phyloP scores from a whole-genome alignment of 1,140 invertebrate species.

The Cyphomyrmex costatus region DNA sequence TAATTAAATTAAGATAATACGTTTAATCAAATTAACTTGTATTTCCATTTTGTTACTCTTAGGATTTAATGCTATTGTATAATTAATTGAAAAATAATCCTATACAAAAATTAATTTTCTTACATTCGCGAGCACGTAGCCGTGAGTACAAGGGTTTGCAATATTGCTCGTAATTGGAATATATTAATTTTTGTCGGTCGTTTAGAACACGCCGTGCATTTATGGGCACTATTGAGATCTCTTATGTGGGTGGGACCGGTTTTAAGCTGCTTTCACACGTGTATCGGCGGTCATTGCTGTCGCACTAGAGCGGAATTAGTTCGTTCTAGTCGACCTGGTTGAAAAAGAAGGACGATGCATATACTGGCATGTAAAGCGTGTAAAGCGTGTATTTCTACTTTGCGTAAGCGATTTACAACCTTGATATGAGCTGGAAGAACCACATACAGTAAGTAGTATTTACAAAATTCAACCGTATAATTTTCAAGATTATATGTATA shows the following conservation, averaged over 20 bases:
- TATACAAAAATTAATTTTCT: conserved; percentile 30
- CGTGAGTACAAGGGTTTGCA: conserved; percentile 33
- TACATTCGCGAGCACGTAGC: neutral
- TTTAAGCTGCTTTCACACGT: conserved; percentile 73
- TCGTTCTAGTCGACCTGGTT: conserved; percentile 55
- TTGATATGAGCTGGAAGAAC: neutral
- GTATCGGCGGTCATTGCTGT: conserved; percentile 36
- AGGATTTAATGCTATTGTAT: neutral
- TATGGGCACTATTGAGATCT: conserved; percentile 26
- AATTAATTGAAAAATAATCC: neutral
- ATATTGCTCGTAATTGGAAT: conserved; percentile 73
- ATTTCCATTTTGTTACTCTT: neutral
- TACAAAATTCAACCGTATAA: neutral
- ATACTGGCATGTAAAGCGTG: neutral
- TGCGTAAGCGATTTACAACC: neutral
- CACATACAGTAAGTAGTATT: neutral
- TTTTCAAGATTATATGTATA: neutral
- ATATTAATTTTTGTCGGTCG: conserved; percentile 69
- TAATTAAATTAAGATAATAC: neutral
- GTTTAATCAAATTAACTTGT: conserved; percentile 1
- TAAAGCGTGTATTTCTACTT: neutral
- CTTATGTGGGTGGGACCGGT: conserved; percentile 73
- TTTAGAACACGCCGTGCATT: conserved; percentile 33
- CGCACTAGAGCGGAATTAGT: conserved; percentile 67
- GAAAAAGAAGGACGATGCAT: conserved; percentile 39